Evolutionary conservation across 2,113 vertebrate genomes (phyloP).

Genomic region (Gymnobelideus leadbeateri): DNA sequence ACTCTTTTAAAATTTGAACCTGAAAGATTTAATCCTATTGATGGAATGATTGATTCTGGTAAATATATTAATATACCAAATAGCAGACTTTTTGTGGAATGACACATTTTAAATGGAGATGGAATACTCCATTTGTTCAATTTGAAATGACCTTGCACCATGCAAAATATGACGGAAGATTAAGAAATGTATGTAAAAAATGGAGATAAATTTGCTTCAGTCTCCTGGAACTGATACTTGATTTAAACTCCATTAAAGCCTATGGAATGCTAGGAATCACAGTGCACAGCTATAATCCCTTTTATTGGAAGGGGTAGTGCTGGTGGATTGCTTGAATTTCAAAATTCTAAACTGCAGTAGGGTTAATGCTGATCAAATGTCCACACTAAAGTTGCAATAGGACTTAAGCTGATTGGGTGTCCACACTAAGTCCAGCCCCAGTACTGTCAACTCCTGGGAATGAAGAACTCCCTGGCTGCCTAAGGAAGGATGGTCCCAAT

Average conservation of each 20-base stretch:
- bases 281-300: neutral
- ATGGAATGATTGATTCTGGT: no score
- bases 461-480: neutral
- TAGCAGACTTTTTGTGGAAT: no score
- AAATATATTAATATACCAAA: no score
- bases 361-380: no score
- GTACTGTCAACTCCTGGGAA: no score
- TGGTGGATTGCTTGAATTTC: neutral
- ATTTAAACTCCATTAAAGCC: neutral
- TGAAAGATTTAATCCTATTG: no score
- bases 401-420: neutral
- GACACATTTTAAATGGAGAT: no score
- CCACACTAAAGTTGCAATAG: no score
- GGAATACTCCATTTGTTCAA: neutral
- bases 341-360: neutral
- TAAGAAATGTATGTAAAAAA: neutral
- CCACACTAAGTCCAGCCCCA: no score
- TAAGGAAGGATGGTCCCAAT: neutral
- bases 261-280: neutral
- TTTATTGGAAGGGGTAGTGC: no score
- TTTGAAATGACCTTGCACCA: neutral
- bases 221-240: neutral
- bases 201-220: neutral
- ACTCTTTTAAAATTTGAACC: no score
- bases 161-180: neutral